phyloP scores from a whole-genome alignment of 2,797 vertebrate species.

The Decapterus maruadsi region DNA sequence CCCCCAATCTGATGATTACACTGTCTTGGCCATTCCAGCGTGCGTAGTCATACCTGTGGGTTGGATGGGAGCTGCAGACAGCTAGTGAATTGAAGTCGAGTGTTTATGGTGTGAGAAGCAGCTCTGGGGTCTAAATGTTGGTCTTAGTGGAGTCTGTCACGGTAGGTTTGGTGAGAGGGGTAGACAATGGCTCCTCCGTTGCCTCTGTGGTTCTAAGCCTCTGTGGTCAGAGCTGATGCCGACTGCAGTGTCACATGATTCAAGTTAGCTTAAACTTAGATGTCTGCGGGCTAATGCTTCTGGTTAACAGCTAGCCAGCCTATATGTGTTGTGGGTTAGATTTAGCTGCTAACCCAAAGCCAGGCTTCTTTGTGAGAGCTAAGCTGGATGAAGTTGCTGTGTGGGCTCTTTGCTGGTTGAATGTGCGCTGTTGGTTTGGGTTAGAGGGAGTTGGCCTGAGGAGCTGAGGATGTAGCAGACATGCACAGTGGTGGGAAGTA shows the following conservation, averaged over 20 bases:
- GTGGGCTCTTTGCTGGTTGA: constrained; percentile 65
- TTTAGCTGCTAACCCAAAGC: constrained; percentile 52
- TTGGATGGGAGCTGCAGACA: constrained; percentile 76
- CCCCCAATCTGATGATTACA: constrained; percentile 79
- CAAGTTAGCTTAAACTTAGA: constrained; percentile 63
- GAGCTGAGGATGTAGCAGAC: constrained; percentile 78
- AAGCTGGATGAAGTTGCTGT: constrained; percentile 62
- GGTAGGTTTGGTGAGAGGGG: constrained; percentile 72
- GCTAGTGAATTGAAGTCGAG: constrained; percentile 74
- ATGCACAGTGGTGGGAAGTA: constrained; percentile 84
- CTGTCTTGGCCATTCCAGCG: constrained; percentile 72
- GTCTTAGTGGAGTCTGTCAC: constrained; percentile 80
- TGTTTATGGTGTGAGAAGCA: constrained; percentile 78
- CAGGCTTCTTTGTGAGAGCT: constrained; percentile 54
- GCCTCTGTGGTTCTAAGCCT: constrained; percentile 64
- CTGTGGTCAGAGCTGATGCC: constrained; percentile 58
- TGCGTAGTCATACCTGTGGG: constrained; percentile 80
- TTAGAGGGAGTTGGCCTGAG: constrained; percentile 70
- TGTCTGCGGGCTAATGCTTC: constrained; percentile 61
- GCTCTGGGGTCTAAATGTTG: constrained; percentile 63
- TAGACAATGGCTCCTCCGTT: constrained; percentile 73
- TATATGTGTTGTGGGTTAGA: constrained; percentile 50
- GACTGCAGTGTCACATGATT: constrained; percentile 64
- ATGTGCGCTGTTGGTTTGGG: constrained; percentile 59
- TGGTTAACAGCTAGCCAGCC: constrained; percentile 56